Percentiles rank a stretch among this genome's conserved stretches.
phyloP scores from a whole-genome alignment of 2,113 vertebrate genomes.

The Scomber scombrus region DNA sequence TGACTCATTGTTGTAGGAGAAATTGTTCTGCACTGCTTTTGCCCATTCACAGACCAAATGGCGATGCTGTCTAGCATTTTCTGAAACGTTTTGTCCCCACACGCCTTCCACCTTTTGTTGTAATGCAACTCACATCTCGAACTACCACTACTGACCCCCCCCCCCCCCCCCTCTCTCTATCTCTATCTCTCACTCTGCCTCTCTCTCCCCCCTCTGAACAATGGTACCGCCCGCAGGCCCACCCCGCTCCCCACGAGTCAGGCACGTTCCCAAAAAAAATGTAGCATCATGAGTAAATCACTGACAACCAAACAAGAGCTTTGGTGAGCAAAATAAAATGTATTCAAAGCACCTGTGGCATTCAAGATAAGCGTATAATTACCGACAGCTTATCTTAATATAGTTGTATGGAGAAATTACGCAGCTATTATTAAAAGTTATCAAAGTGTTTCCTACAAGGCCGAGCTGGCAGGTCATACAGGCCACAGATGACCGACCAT shows the following conservation, averaged over 20 bases:
- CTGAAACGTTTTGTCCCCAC: conserved; percentile 80
- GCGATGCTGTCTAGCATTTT: conserved; percentile 81
- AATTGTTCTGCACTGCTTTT: conserved; percentile 73
- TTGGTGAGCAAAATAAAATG: background rate
- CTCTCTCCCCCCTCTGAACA: conserved; percentile 49
- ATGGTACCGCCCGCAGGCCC: conserved; percentile 77
- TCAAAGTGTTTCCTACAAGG: background rate
- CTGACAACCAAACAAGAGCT: background rate
- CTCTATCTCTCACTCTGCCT: no score
- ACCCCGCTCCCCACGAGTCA: conserved; percentile 76
- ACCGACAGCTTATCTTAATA: background rate
- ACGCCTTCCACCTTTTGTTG: conserved; percentile 83
- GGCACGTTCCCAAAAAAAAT: conserved; percentile 74
- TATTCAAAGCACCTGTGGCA: background rate
- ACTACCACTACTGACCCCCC: conserved; percentile 57
- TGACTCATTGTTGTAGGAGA: conserved; percentile 70
- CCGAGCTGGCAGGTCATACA: conserved; percentile 42
- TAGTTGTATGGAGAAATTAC: background rate
- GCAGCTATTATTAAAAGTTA: background rate
- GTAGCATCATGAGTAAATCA: conserved; percentile 50
- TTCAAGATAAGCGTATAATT: background rate
- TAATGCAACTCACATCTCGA: conserved; percentile 79
- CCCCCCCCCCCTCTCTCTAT: background rate
- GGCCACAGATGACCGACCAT: conserved; percentile 68
- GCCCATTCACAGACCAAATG: conserved; percentile 63